These are phyloP conservation scores for Leiothrix lutea DNA, from an alignment of 2,113 vertebrate genomes.

Conservation along the genomic window DNA sequence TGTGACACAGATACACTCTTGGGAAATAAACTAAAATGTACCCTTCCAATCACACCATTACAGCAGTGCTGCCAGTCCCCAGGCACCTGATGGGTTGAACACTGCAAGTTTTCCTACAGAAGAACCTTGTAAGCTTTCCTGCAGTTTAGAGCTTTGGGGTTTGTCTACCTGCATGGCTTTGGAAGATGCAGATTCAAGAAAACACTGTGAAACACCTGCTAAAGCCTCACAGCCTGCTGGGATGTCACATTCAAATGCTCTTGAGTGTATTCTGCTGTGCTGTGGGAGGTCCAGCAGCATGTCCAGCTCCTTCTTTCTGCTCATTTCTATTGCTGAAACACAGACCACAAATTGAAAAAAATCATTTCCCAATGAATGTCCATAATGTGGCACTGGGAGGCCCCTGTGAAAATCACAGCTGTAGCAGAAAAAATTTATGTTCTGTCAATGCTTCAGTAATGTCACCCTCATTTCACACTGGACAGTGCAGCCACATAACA, in stretches of 20 bases:
- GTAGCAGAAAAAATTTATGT: background rate
- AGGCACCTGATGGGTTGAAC: background rate
- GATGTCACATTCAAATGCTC: background rate
- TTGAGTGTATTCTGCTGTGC: background rate
- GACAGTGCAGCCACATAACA: background rate
- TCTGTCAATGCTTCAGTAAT: background rate
- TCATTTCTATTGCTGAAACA: background rate
- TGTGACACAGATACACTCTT: background rate
- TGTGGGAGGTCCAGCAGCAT: background rate
- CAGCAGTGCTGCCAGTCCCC: background rate
- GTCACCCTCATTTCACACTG: background rate
- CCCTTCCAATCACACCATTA: background rate
- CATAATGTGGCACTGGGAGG: background rate
- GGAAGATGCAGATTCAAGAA: background rate
- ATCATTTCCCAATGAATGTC: background rate
- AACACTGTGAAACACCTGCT: background rate
- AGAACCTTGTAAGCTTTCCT: background rate
- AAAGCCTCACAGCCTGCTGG: background rate
- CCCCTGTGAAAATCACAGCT: background rate
- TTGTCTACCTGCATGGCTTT: background rate
- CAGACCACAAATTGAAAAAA: background rate
- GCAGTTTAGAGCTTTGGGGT: background rate
- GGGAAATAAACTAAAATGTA: background rate
- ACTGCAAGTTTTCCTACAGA: background rate
- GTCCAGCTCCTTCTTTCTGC: background rate